These are phyloP conservation scores for Stegastes partitus DNA, from an alignment of 2,113 vertebrate species.

Conservation along the genomic window DNA sequence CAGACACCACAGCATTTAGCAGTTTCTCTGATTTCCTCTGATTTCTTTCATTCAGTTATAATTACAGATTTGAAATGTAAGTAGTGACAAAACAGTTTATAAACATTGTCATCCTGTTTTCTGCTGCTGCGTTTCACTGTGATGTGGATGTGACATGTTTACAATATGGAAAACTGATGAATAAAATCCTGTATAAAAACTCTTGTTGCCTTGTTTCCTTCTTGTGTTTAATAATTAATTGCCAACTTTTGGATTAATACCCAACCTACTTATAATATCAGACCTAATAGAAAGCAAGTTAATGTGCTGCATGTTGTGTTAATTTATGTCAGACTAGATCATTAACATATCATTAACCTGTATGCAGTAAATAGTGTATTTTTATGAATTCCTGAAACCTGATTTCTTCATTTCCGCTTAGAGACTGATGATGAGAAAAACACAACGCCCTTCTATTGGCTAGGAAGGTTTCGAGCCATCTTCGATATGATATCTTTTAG, in stretches of 20 bases:
- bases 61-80: background rate
- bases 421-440: constrained; percentile 61
- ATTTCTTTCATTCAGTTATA: background rate
- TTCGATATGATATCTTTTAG: background rate
- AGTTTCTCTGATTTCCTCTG: background rate
- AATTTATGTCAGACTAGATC: background rate
- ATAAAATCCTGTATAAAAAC: background rate
- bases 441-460: constrained; percentile 51
- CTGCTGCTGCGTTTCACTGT: background rate
- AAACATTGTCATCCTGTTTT: background rate
- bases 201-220: background rate
- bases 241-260: too few species aligned
- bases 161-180: background rate
- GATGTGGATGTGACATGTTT: background rate
- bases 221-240: background rate
- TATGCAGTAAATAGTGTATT: background rate
- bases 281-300: too few species aligned
- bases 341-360: background rate
- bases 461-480: fast-evolving
- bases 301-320: too few species aligned
- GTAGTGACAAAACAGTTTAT: background rate
- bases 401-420: constrained; percentile 12
- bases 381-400: constrained; percentile 27
- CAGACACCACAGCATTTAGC: background rate
- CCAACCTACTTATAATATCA: too few species aligned